These are phyloP conservation scores for Meta bourneti DNA, from an alignment of 2,888 invertebrate species.

Conservation along the genomic window DNA sequence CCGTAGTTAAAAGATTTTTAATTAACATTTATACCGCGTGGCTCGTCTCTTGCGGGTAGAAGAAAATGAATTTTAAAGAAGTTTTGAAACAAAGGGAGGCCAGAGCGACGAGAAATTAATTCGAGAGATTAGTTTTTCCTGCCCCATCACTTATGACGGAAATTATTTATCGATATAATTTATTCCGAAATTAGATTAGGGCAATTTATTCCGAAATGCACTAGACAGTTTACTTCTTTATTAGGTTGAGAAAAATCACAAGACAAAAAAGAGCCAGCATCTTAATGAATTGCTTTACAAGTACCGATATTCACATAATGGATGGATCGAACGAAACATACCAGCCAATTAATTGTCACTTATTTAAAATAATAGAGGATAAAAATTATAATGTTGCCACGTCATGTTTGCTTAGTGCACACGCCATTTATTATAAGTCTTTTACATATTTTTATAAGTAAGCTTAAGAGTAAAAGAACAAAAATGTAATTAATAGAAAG, in stretches of 20 bases:
- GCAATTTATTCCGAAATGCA: slow-evolving; percentile 4
- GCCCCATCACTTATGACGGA: neutral
- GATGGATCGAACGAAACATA: neutral
- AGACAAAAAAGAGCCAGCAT: neutral
- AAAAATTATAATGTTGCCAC: neutral
- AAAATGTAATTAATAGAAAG: neutral
- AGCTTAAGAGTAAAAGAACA: neutral
- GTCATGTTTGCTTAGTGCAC: neutral
- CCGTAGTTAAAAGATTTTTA: slow-evolving; percentile 20
- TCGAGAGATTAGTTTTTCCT: slow-evolving; percentile 37
- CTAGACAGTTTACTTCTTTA: neutral
- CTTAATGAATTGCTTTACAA: neutral
- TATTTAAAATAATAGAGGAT: neutral
- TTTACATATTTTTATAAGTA: neutral
- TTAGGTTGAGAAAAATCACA: slow-evolving; percentile 11
- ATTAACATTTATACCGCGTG: slow-evolving; percentile 13
- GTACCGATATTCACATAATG: neutral
- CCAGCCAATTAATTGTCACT: neutral
- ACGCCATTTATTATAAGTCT: neutral
- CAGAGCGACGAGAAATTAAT: slow-evolving; percentile 44
- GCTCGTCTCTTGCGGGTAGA: neutral
- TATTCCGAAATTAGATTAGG: slow-evolving; percentile 39
- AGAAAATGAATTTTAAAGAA: slow-evolving; percentile 35
- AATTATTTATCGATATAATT: slow-evolving; percentile 31
- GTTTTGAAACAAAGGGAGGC: slow-evolving; percentile 3